phyloP scores from a whole-genome alignment of 2,888 invertebrate genomes.

The Sphaerophoria taeniata region DNA sequence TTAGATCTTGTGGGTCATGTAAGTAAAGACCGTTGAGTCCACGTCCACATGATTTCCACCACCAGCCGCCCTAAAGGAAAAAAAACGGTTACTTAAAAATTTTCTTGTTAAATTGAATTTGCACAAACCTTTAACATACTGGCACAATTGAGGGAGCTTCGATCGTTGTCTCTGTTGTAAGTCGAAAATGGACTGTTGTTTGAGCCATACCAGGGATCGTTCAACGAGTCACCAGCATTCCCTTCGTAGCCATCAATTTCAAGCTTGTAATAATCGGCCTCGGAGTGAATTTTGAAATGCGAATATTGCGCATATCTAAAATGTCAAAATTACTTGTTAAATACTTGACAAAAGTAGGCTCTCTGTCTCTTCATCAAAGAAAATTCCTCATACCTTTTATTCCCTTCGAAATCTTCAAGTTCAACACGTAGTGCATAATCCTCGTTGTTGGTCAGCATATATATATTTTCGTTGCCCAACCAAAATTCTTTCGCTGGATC shows the following conservation, averaged over 20 bases:
- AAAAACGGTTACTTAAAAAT: not conserved
- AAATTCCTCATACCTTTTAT: constrained; percentile 87
- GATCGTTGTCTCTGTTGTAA: constrained; percentile 95
- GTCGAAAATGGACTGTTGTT: constrained; percentile 97
- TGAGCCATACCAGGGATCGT: constrained; percentile 97
- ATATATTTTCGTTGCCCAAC: constrained; percentile 96
- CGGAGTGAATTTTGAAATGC: constrained; percentile 96
- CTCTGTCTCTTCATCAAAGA: not conserved
- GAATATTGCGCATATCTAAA: constrained; percentile 93
- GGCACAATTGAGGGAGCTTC: constrained; percentile 95
- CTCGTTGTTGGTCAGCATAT: constrained; percentile 96
- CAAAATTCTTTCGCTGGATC: constrained; percentile 95
- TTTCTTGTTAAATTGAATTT: not conserved
- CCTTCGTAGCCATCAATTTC: constrained; percentile 97
- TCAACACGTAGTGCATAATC: constrained; percentile 94
- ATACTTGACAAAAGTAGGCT: too few species aligned
- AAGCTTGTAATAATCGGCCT: constrained; percentile 94
- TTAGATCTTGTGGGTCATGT: constrained; percentile 94
- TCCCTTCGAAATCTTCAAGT: constrained; percentile 95
- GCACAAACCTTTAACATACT: constrained; percentile 90
- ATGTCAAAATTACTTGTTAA: not conserved
- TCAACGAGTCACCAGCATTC: constrained; percentile 94
- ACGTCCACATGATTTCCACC: constrained; percentile 97
- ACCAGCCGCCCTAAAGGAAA: constrained; percentile 90
- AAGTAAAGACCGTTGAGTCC: constrained; percentile 95